A percentile compares a stretch with the other conserved stretches of the same genome.
Evolutionary conservation across 2,797 vertebrate genomes (phyloP).

Genomic region (Sternotherus odoratus): DNA sequence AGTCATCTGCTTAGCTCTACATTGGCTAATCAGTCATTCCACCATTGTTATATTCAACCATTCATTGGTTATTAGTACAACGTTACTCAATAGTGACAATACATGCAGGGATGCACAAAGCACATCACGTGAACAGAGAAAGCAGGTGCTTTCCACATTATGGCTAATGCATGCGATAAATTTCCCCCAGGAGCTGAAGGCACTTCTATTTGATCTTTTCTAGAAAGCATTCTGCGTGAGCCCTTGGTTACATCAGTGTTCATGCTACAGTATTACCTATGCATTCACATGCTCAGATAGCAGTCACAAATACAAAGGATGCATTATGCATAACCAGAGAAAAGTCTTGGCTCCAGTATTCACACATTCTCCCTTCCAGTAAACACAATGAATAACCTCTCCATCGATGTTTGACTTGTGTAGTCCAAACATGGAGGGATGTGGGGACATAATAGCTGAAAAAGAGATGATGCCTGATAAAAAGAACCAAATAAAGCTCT

Average conservation of each 20-base stretch:
- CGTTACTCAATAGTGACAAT: background rate
- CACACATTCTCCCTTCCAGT: background rate
- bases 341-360: background rate
- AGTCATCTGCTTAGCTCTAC: background rate
- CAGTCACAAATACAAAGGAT: background rate
- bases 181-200: background rate
- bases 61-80: constrained; percentile 37
- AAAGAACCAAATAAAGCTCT: background rate
- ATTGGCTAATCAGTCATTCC: background rate
- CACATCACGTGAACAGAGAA: constrained; percentile 36
- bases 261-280: background rate
- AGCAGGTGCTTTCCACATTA: constrained; percentile 8
- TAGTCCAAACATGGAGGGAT: background rate
- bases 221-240: background rate
- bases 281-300: rapidly evolving
- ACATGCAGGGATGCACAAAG: background rate
- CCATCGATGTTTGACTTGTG: background rate
- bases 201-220: background rate
- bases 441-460: background rate
- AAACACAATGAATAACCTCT: background rate
- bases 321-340: background rate
- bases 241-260: background rate
- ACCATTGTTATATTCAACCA: constrained; percentile 49
- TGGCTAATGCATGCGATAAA: background rate
- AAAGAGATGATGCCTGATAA: background rate